Conservation (phyloP, 1,140 invertebrate genomes). For the Drosophila rhopaloa region DNA sequence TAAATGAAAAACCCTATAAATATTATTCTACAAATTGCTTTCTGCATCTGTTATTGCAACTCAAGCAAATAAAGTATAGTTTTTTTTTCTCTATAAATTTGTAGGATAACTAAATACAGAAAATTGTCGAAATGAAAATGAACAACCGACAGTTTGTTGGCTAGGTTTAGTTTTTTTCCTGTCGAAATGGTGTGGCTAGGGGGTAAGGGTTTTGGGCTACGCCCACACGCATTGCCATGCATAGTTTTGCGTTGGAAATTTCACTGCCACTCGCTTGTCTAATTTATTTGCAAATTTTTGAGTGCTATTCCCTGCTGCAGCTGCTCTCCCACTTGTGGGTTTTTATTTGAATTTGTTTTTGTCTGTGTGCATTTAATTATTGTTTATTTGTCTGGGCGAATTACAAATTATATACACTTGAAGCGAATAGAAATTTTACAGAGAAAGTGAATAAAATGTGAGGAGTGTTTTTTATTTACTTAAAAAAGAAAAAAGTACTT, state of each 20-base stretch:
- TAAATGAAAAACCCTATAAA: constrained; percentile 1
- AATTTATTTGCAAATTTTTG: constrained; percentile 41
- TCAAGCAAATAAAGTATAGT: not conserved
- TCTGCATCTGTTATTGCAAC: constrained; percentile 10
- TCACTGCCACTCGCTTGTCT: constrained; percentile 43
- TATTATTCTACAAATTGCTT: constrained; percentile 24
- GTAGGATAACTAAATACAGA: constrained; percentile 7
- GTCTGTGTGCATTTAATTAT: constrained; percentile 32
- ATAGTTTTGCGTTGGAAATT: constrained; percentile 20
- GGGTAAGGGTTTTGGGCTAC: constrained; percentile 4
- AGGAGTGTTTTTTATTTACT: too few relatives aligned
- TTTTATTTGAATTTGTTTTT: constrained; percentile 22
- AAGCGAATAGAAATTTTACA: constrained; percentile 5
- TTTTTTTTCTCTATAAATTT: constrained; percentile 2
- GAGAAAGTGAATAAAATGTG: not conserved
- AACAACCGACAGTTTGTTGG: constrained; percentile 31
- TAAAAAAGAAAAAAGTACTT: too few relatives aligned
- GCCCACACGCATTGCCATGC: constrained; percentile 13
- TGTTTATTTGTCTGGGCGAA: constrained; percentile 22
- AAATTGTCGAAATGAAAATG: constrained; percentile 25
- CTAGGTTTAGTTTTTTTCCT: constrained; percentile 1
- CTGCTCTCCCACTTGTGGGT: not conserved
- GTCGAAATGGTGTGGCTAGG: not conserved
- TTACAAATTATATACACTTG: constrained; percentile 13
- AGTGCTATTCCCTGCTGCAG: constrained; percentile 12